Conservation (phyloP, 1,140 invertebrate genomes). For the Bicyclus anynana region DNA sequence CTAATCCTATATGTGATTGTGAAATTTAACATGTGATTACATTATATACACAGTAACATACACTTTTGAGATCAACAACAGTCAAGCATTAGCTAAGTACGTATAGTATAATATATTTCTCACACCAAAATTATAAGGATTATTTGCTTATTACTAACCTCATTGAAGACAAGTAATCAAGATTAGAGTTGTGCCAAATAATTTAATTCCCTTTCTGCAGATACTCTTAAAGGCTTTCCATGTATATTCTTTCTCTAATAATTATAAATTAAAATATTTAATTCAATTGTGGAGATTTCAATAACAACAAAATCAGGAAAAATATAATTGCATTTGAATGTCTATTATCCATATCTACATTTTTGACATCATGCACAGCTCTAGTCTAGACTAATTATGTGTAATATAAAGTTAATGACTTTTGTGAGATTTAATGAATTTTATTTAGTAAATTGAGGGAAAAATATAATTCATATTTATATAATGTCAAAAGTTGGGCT, state of each 20-base stretch:
- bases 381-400: not conserved
- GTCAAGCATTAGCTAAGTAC: constrained; percentile 67
- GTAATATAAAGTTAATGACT: constrained; percentile 10
- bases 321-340: no score
- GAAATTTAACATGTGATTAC: constrained; percentile 74
- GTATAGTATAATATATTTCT: constrained; percentile 40
- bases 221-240: no score
- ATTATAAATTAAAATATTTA: no score
- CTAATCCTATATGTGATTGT: constrained; percentile 61
- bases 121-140: constrained; percentile 39
- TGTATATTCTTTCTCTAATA: no score
- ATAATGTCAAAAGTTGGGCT: constrained; percentile 6
- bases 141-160: constrained; percentile 30
- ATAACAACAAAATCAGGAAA: no score
- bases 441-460: constrained; percentile 8
- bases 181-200: not conserved
- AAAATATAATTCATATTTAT: constrained; percentile 8
- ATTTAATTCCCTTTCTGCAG: not conserved
- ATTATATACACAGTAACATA: constrained; percentile 73
- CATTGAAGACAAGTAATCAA: constrained; percentile 10
- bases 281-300: no score
- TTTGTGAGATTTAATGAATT: constrained; percentile 2
- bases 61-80: constrained; percentile 73
- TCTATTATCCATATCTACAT: not conserved
- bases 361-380: not conserved